Evolutionary conservation across 1,140 invertebrate species (phyloP).

Genomic region (Idris sp.): DNA sequence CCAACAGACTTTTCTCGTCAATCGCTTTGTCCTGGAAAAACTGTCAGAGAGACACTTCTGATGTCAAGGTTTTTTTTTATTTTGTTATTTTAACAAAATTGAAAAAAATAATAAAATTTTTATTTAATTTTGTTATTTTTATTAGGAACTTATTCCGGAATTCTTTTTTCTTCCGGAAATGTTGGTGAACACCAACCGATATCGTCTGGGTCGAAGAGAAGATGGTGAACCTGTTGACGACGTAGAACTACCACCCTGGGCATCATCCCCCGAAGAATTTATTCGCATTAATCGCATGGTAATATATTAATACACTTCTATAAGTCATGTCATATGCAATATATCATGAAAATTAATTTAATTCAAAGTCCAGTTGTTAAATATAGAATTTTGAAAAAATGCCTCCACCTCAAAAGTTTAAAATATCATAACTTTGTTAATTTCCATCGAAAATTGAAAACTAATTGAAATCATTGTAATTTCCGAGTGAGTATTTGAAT

Average conservation of each 20-base stretch:
- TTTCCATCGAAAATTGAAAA: too few species aligned
- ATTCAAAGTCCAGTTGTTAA: too few species aligned
- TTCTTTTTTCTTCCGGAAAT: conserved; percentile 99
- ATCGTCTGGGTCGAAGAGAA: conserved; percentile 92
- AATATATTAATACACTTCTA: too few species aligned
- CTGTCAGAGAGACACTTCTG: conserved; percentile 98
- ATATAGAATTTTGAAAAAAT: too few species aligned
- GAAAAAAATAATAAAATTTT: too few species aligned
- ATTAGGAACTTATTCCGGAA: conserved; percentile 97
- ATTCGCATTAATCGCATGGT: conserved; percentile 98
- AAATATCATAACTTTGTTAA: too few species aligned
- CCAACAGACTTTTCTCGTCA: conserved; percentile 96
- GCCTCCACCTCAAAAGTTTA: too few species aligned
- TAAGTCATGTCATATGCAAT: too few species aligned
- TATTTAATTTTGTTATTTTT: neutral
- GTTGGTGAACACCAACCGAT: conserved; percentile 94
- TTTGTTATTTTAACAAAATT: too few species aligned
- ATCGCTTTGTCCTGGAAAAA: conserved; percentile 98
- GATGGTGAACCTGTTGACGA: conserved; percentile 90
- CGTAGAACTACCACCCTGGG: conserved; percentile 97
- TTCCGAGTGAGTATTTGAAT: too few species aligned
- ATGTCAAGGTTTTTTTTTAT: conserved; percentile 90
- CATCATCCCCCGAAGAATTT: conserved; percentile 97
- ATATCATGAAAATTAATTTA: too few species aligned
- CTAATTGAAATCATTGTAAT: too few species aligned